Percentiles rank a stretch among this genome's conserved stretches.
phyloP scores from a whole-genome alignment of 2,797 vertebrate genomes.

The Halcyon badia region DNA sequence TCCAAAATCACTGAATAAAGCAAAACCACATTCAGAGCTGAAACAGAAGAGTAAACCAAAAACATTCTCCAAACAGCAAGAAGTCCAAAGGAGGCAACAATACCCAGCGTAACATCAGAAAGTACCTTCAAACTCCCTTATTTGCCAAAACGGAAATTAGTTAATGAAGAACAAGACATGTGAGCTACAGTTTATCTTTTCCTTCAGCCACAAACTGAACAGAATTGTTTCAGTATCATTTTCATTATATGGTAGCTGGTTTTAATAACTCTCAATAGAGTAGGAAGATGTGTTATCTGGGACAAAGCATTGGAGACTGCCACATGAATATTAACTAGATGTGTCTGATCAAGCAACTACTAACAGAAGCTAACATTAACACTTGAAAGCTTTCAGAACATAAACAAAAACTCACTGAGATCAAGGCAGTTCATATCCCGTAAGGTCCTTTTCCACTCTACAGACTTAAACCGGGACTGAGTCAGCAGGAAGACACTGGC shows the following conservation, averaged over 20 bases:
- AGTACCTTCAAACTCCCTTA: background rate
- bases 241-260: background rate
- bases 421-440: background rate
- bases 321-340: constrained; percentile 3
- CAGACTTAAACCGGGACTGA: background rate
- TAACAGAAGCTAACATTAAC: background rate
- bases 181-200: background rate
- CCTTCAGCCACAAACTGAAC: background rate
- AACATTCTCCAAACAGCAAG: background rate
- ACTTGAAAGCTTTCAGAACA: constrained; percentile 40
- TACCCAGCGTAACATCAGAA: background rate
- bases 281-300: background rate
- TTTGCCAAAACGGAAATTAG: background rate
- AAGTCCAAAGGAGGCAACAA: background rate
- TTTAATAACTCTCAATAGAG: background rate
- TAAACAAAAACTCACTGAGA: constrained; percentile 2
- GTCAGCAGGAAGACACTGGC: background rate
- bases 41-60: background rate
- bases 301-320: background rate
- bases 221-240: background rate
- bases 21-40: background rate
- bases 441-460: background rate
- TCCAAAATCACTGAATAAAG: background rate
- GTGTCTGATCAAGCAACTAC: background rate
- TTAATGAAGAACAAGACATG: background rate